Percentiles rank a stretch among this genome's conserved stretches.
phyloP scores from a whole-genome alignment of 2,113 vertebrate species.

The Anarhynchus alexandrinus region DNA sequence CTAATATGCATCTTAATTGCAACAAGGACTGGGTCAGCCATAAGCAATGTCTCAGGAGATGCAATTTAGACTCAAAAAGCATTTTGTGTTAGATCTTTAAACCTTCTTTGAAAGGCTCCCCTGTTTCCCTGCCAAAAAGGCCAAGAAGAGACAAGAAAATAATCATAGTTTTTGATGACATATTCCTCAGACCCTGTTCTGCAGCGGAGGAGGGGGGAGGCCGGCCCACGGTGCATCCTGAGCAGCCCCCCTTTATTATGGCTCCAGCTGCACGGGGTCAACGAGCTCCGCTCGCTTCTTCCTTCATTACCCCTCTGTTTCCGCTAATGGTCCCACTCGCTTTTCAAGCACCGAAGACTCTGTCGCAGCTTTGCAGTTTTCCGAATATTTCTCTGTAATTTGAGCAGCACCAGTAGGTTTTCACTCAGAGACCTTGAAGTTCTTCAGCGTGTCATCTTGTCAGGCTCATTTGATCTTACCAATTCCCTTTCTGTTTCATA shows the following conservation, averaged over 20 bases:
- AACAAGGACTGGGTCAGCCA: neutral
- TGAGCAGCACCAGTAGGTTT: constrained; percentile 16
- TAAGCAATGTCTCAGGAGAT: neutral
- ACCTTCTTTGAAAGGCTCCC: constrained; percentile 12
- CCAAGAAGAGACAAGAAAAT: constrained; percentile 11
- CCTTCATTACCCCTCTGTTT: constrained; percentile 37
- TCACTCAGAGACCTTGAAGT: constrained; percentile 2
- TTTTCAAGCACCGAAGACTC: constrained; percentile 18
- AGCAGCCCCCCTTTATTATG: neutral
- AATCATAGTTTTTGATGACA: neutral
- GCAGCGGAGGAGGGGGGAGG: neutral
- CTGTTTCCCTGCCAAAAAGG: neutral
- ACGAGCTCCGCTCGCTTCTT: neutral
- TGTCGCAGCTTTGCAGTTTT: neutral
- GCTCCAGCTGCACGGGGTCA: neutral
- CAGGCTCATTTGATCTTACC: constrained; percentile 25
- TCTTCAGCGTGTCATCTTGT: neutral
- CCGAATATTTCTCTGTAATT: constrained; percentile 48
- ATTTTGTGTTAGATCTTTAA: neutral
- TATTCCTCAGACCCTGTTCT: neutral
- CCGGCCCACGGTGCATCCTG: neutral
- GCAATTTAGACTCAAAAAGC: constrained; percentile 20
- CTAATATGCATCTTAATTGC: neutral
- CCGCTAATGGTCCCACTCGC: constrained; percentile 27
- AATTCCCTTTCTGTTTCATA: neutral